phyloP scores from a whole-genome alignment of 2,113 vertebrate genomes.

The Alaudala cheleensis region DNA sequence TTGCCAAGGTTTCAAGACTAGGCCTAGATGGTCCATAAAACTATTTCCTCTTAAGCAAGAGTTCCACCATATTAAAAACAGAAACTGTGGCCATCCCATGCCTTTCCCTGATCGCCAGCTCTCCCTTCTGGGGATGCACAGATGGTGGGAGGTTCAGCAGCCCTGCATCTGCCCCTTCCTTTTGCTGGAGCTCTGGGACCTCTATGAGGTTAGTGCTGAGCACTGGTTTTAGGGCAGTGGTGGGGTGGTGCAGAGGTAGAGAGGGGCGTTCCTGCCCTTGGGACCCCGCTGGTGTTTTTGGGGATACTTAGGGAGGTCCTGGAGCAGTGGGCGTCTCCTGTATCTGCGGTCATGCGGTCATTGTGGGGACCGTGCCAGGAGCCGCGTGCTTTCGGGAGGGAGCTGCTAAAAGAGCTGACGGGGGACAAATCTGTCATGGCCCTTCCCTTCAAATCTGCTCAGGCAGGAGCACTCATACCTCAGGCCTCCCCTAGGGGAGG shows the following conservation, averaged over 20 bases:
- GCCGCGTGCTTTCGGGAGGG: background rate
- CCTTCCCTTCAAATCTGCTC: background rate
- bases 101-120: background rate
- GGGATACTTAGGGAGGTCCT: background rate
- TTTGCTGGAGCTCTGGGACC: background rate
- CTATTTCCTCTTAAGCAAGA: slow-evolving; percentile 29
- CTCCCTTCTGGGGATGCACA: background rate
- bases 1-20: slow-evolving; percentile 48
- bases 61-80: slow-evolving; percentile 44
- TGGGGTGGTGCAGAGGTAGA: background rate
- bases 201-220: background rate
- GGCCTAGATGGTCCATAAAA: slow-evolving; percentile 51
- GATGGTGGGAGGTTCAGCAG: background rate
- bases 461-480: background rate
- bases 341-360: background rate
- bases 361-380: background rate
- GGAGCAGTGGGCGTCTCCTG: background rate
- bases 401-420: background rate
- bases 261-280: background rate
- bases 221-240: background rate
- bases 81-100: background rate
- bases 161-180: background rate
- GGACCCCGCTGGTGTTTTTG: background rate
- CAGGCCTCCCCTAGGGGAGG: background rate
- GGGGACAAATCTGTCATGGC: background rate